Conservation (phyloP, 2,888 invertebrate genomes). For the Cetonia aurata region DNA sequence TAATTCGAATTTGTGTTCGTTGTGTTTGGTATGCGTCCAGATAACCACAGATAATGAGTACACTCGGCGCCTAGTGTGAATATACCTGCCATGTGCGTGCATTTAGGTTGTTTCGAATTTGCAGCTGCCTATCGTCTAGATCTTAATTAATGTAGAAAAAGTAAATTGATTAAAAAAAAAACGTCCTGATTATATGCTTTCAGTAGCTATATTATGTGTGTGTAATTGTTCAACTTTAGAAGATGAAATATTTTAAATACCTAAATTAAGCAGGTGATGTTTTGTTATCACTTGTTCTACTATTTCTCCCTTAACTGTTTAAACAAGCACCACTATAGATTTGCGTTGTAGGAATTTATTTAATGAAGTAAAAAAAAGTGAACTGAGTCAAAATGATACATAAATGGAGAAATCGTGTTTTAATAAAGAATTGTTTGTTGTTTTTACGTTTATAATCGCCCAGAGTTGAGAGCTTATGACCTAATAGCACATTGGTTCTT, state of each 20-base stretch:
- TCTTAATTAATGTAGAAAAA: conserved; percentile 27
- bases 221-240: background rate
- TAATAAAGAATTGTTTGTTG: too few species aligned
- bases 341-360: too few species aligned
- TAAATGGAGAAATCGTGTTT: too few species aligned
- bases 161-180: conserved; percentile 19
- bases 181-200: background rate
- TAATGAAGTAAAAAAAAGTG: too few species aligned
- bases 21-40: conserved; percentile 40
- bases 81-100: conserved; percentile 20
- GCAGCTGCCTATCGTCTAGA: conserved; percentile 17
- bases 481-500: conserved; percentile 14
- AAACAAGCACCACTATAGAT: too few species aligned
- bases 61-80: conserved; percentile 32
- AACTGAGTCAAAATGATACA: too few species aligned
- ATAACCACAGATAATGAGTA: conserved; percentile 38
- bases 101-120: conserved; percentile 16
- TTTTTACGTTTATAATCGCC: too few species aligned
- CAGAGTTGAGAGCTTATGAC: too few species aligned
- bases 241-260: background rate
- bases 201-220: background rate
- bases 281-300: too few species aligned
- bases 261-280: too few species aligned
- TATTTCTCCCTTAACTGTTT: too few species aligned
- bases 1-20: conserved; percentile 42